phyloP scores from a whole-genome alignment of 2,888 invertebrate genomes.

The Monoplex corrugatus region DNA sequence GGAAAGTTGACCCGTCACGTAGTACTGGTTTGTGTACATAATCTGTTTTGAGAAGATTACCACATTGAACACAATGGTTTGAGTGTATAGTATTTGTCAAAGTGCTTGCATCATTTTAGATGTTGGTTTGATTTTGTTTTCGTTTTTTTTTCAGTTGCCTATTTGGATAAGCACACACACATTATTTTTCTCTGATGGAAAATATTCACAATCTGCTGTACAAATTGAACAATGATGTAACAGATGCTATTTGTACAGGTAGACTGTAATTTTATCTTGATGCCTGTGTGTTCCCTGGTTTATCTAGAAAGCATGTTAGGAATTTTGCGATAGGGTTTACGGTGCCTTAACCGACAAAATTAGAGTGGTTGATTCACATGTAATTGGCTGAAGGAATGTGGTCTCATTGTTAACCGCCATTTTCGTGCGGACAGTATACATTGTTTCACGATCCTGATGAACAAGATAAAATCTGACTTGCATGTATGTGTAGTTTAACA shows the following conservation, averaged over 20 bases:
- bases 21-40: slow-evolving; percentile 46
- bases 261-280: slow-evolving; percentile 16
- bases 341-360: slow-evolving; percentile 36
- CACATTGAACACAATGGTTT: slow-evolving; percentile 39
- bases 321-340: slow-evolving; percentile 45
- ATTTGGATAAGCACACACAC: not conserved
- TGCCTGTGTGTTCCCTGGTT: slow-evolving; percentile 14
- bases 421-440: slow-evolving; percentile 29
- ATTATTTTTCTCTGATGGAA: slow-evolving; percentile 1
- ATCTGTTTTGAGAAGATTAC: slow-evolving; percentile 22
- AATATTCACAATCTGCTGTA: slow-evolving; percentile 43
- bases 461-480: no score
- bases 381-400: slow-evolving; percentile 40
- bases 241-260: slow-evolving; percentile 29
- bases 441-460: no score
- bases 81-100: slow-evolving; percentile 49
- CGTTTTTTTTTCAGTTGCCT: slow-evolving; percentile 29
- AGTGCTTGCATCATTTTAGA: slow-evolving; percentile 32
- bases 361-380: not conserved
- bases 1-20: slow-evolving; percentile 9
- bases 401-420: slow-evolving; percentile 33
- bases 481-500: not conserved
- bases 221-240: slow-evolving; percentile 43
- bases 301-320: slow-evolving; percentile 42
- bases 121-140: slow-evolving; percentile 19